Conservation (phyloP, 2,797 vertebrate genomes). For the Cheirogaleus major region DNA sequence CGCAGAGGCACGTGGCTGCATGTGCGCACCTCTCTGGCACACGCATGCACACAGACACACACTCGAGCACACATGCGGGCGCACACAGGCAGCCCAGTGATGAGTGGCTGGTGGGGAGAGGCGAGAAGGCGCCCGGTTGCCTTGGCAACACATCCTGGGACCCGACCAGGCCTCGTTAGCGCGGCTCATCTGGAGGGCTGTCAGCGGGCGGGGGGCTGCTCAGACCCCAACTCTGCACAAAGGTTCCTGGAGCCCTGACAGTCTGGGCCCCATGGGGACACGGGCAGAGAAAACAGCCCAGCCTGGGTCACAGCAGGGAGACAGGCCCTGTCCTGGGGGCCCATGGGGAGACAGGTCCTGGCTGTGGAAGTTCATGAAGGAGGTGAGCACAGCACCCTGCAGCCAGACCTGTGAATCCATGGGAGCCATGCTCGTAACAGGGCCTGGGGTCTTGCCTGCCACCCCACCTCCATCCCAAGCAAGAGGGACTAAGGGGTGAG, state of each 20-base stretch:
- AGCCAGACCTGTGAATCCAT: background rate
- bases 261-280: background rate
- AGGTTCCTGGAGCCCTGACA: background rate
- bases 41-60: background rate
- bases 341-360: background rate
- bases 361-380: background rate
- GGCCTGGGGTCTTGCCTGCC: background rate
- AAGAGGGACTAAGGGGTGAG: background rate
- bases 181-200: background rate
- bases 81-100: background rate
- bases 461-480: background rate
- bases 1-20: too few species aligned
- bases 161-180: background rate
- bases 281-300: background rate
- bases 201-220: background rate
- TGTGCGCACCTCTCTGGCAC: background rate
- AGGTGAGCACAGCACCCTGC: background rate
- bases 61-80: background rate
- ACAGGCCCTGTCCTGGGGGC: background rate
- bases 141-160: constrained; percentile 62
- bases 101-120: background rate
- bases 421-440: background rate
- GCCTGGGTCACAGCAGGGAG: background rate
- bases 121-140: background rate
- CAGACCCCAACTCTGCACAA: background rate